Evolutionary conservation across 1,140 invertebrate species (phyloP).

Genomic region (Leptinotarsa texana): DNA sequence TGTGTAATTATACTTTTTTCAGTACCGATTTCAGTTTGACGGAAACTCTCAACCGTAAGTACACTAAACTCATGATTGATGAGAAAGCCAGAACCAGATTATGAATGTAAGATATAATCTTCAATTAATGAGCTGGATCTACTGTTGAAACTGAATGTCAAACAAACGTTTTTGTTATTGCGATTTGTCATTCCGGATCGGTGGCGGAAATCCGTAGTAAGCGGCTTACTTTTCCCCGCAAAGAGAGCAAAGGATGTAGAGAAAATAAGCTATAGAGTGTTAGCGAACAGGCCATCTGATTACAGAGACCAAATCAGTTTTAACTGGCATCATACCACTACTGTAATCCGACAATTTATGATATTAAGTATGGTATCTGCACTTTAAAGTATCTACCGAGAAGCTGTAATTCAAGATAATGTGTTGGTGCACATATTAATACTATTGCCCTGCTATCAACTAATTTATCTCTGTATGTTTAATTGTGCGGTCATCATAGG

Average conservation of each 20-base stretch:
- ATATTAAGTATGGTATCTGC: conserved; percentile 13
- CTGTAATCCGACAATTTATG: conserved; percentile 3
- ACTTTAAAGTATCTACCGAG: conserved; percentile 5
- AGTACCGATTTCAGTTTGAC: too few relatives aligned
- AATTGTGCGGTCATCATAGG: too few relatives aligned
- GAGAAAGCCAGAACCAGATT: too few relatives aligned
- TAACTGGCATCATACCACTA: not conserved
- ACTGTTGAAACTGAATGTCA: too few relatives aligned
- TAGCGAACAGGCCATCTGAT: conserved; percentile 18
- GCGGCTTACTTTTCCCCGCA: conserved; percentile 13
- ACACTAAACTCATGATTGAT: too few relatives aligned
- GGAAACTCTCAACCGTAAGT: too few relatives aligned
- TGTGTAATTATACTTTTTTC: too few relatives aligned
- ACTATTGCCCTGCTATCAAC: not conserved
- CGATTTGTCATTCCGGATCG: not conserved
- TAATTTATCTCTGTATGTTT: too few relatives aligned
- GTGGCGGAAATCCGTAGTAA: not conserved
- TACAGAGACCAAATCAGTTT: conserved; percentile 10
- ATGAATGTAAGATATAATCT: too few relatives aligned
- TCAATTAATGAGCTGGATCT: too few relatives aligned
- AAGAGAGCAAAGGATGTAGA: not conserved
- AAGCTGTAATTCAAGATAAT: conserved; percentile 9
- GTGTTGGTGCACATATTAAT: not conserved
- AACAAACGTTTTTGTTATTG: not conserved
- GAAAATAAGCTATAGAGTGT: conserved; percentile 20